Conservation (phyloP, 2,797 vertebrate genomes). For the Sparidentex hasta region DNA sequence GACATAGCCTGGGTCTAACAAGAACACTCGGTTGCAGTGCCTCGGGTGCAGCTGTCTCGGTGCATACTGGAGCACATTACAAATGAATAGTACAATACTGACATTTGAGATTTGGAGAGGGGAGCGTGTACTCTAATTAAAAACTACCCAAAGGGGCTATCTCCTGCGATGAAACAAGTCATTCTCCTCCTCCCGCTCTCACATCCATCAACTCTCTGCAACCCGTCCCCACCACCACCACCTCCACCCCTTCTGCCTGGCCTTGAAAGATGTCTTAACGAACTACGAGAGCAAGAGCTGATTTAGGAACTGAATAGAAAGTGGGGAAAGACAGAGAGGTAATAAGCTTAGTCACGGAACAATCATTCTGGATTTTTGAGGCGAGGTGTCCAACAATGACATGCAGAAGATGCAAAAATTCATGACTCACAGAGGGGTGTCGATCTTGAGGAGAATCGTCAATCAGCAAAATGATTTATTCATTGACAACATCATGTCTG, state of each 20-base stretch:
- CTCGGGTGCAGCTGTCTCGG: conserved; percentile 25
- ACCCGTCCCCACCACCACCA: background rate
- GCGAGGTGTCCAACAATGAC: background rate
- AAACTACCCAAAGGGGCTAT: conserved; percentile 72
- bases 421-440: background rate
- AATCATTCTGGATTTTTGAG: conserved; percentile 16
- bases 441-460: background rate
- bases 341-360: conserved; percentile 46
- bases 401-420: background rate
- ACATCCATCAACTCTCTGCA: conserved; percentile 52
- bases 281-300: conserved; percentile 41
- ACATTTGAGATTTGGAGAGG: conserved; percentile 60
- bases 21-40: conserved; percentile 33
- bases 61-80: conserved; percentile 51
- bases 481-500: background rate
- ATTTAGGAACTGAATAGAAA: conserved; percentile 49
- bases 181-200: conserved; percentile 53
- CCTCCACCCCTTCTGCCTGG: background rate
- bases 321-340: conserved; percentile 25
- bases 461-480: background rate
- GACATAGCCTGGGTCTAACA: conserved; percentile 28
- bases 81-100: conserved; percentile 62
- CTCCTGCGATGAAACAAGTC: conserved; percentile 64
- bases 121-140: conserved; percentile 78
- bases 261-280: conserved; percentile 43